Conservation (phyloP, 2,888 invertebrate genomes). For the Amphipyra tragopoginis region DNA sequence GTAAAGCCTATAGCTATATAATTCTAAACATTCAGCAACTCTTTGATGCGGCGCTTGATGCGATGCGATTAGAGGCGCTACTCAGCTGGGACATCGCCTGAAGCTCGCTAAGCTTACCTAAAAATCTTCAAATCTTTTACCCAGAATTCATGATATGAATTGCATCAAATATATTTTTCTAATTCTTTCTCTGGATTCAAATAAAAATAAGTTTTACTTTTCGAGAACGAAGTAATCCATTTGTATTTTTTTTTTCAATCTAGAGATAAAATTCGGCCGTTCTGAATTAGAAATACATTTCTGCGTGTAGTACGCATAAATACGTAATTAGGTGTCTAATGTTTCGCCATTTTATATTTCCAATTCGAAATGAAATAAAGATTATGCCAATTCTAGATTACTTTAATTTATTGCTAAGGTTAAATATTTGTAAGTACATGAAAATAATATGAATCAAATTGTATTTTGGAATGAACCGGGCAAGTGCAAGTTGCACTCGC, state of each 20-base stretch:
- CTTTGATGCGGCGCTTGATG: too few relatives aligned
- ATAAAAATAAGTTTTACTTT: not conserved
- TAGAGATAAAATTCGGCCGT: not conserved
- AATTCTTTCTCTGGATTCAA: not conserved
- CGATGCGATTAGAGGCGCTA: too few relatives aligned
- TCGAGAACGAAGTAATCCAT: not conserved
- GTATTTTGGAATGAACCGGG: slow-evolving; percentile 6
- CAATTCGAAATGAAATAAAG: slow-evolving; percentile 8
- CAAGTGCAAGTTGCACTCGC: too few relatives aligned
- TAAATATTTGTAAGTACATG: slow-evolving; percentile 2
- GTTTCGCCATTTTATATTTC: not conserved
- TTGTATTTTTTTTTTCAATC: not conserved
- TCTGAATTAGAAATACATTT: not conserved
- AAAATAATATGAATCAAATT: slow-evolving; percentile 9
- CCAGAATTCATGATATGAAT: too few relatives aligned
- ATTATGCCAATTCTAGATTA: slow-evolving; percentile 5
- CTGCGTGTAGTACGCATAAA: slow-evolving; percentile 4
- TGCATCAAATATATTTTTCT: too few relatives aligned
- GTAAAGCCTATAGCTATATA: too few relatives aligned
- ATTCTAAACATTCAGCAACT: too few relatives aligned
- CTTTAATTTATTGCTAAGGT: slow-evolving; percentile 14
- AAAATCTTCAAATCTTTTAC: too few relatives aligned
- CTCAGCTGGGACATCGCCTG: too few relatives aligned
- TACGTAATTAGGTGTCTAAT: slow-evolving; percentile 2
- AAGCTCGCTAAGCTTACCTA: too few relatives aligned